Evolutionary conservation across 1,140 invertebrate species (phyloP), one percentile per base, ranked within the genome.

Genomic region (Lordiphosa mommai): DNA sequence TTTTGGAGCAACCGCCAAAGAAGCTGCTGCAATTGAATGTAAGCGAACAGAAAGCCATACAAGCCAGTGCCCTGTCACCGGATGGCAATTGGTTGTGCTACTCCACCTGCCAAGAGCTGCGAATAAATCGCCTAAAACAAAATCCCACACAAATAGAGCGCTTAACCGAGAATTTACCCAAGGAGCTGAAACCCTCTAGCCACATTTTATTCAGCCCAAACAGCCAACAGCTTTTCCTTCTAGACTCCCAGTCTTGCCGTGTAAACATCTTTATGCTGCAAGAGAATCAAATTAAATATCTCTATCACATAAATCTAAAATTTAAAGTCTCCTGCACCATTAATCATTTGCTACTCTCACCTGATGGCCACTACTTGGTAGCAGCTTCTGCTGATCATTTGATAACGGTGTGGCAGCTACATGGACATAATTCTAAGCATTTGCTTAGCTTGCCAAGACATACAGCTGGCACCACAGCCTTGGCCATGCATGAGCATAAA

Each of bases 61-160:
- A 55, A 7, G 68, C 79, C 91, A 38, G 91, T 74, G 92, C 92
- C 4, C 89, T 96, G 3, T 95, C 93, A 5, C 90, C 91, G 0
- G 91, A 93, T 76, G 93, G 92, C 1, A 91, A 92, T 47, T 92
- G 92, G 80, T 91, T 97, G 16, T 92, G 93, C 7, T 96, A 95
- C 86, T 94, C 94, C 0, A 96, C 95, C 0, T 89, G 92, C 17
- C 90, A 84, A 34, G 89, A 92, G 32, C 72, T 95, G 10, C 91
- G 93, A 52, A 88, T 96, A 23, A 94, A 94, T 72, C 67, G 57
- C 17, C 61, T 71, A 41, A 30, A 33, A 2, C 27, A 13, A 4
- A 48, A 36, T 14, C 36, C 37, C 6, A 4, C 60, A 1, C 12
- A 72, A 1, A 88, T 89, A 37, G 80, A 90, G 1, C 90, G 90